Base-by-base conservation (phyloP, 2,888 invertebrate species). In the Drosophila parthenogenetica region DNA sequence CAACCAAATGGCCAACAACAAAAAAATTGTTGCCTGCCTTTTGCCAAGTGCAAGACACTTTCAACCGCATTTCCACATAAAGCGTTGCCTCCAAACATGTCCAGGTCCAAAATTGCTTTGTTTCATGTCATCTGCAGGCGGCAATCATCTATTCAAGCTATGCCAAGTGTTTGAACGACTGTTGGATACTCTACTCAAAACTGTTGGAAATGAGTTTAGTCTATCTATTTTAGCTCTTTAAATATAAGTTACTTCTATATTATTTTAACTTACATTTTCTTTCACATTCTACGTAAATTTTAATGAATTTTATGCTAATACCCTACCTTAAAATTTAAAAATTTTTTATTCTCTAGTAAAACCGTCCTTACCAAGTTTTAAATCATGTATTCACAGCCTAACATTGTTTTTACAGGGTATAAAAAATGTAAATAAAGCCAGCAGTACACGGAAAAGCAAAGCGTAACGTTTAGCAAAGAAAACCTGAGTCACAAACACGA, bases 121-220 rank as follows among this genome's bases (percentile, higher is more conserved):
- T 76, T 73, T 64, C 55, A 25, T 66, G 78, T 80, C 81, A 66
- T 50, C 61, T 71, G 69, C 86, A 85, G 75, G 45, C 59, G 17
- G 54, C 29, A 65, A 68, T 51, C 29, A 57, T 49, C 39, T 17
- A 19, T 32, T 43, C 10, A n/a, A 54, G 17, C 35, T 22, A 35
- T n/a, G 7, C 25, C 17, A 1, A 5, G 45, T 13, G 35, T 3
- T 7, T 17, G 5, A 10, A 29, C 25, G 66, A 66, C 46, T 43
- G 0, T 3, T 0, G 8, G 16, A 65, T 65, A 61, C 71, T 35
- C 61, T 54, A 11, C 3, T 35, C 3, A 5, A 22, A 50, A 25
- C 5, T 16, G 1, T 16, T 35, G 2, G 13, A 39, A 48, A 10
- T n/a, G n/a, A n/a, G n/a, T n/a, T n/a, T n/a, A n/a, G n/a, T n/a